phyloP scores from a whole-genome alignment of 2,888 invertebrate genomes.

The Corbicula japonica region DNA sequence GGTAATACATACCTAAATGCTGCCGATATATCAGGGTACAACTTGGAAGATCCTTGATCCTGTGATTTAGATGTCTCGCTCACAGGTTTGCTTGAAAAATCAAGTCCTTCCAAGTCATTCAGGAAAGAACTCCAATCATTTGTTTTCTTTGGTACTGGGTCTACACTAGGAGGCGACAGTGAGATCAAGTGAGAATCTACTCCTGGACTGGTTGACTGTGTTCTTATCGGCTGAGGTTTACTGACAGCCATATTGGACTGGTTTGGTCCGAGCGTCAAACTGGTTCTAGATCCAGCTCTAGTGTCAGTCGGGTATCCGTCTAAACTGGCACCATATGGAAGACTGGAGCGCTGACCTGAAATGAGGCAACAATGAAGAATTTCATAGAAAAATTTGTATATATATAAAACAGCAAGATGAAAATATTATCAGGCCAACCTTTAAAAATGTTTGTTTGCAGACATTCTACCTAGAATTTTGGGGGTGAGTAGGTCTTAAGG shows the following conservation, averaged over 20 bases:
- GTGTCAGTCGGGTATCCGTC: conserved; percentile 22
- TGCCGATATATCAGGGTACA: conserved; percentile 80
- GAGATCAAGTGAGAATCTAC: conserved; percentile 51
- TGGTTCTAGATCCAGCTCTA: conserved; percentile 12
- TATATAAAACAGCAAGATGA: no score
- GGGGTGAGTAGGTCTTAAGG: no score
- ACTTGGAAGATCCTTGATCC: conserved; percentile 27
- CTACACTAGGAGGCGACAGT: conserved; percentile 46
- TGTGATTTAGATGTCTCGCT: conserved; percentile 59
- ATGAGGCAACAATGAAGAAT: no score
- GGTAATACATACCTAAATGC: conserved; percentile 75
- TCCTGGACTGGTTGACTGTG: conserved; percentile 2
- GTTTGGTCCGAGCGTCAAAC: conserved; percentile 8
- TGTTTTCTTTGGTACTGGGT: neutral
- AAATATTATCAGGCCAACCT: no score
- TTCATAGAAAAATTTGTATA: no score
- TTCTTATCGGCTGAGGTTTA: conserved; percentile 22
- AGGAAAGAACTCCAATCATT: conserved; percentile 41
- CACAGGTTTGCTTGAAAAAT: conserved; percentile 67
- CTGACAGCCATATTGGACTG: neutral
- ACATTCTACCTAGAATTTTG: no score
- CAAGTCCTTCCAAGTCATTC: conserved; percentile 77
- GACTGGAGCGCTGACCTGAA: conserved; percentile 14
- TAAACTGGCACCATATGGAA: conserved; percentile 19
- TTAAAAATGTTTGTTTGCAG: neutral